A percentile compares a stretch with the other conserved stretches of the same genome.
Conservation (phyloP, 2,888 invertebrate species). For the Mimumesa dahlbomi region DNA sequence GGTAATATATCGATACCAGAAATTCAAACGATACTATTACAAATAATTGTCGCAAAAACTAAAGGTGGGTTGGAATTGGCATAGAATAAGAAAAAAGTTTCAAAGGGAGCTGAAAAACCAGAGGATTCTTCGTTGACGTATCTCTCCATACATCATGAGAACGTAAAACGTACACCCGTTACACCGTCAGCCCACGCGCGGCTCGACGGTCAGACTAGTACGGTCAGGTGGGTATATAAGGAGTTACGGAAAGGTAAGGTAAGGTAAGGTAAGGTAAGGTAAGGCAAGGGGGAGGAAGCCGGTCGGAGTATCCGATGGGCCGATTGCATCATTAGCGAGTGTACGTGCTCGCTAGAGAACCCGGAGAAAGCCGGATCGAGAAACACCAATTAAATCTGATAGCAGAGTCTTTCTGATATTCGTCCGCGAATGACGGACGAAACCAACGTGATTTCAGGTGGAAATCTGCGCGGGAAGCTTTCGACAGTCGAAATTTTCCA, state of each 20-base stretch:
- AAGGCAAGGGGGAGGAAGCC: conserved; percentile 58
- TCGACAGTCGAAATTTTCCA: too few relatives aligned
- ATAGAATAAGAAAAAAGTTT: too few relatives aligned
- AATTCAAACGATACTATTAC: too few relatives aligned
- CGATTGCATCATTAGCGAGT: conserved; percentile 75
- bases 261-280: conserved; percentile 55
- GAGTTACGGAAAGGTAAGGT: conserved; percentile 54
- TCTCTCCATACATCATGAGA: too few relatives aligned
- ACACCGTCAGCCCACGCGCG: conserved; percentile 63
- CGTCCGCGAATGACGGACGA: conserved; percentile 43
- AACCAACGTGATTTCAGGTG: too few relatives aligned
- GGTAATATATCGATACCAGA: too few relatives aligned
- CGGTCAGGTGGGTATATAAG: conserved; percentile 66
- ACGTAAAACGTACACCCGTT: conserved; percentile 52
- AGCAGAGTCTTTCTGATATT: conserved; percentile 56
- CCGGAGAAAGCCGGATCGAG: conserved; percentile 42
- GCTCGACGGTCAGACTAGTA: conserved; percentile 51
- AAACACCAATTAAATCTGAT: conserved; percentile 59
- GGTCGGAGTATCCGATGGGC: conserved; percentile 67
- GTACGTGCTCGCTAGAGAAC: conserved; percentile 64
- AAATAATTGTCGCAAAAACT: too few relatives aligned
- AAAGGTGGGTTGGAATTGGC: too few relatives aligned
- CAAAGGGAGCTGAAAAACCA: too few relatives aligned
- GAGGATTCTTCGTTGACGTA: too few relatives aligned
- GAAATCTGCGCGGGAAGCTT: conserved; percentile 40